phyloP scores from a whole-genome alignment of 2,888 invertebrate genomes.

The Homarus gammarus region DNA sequence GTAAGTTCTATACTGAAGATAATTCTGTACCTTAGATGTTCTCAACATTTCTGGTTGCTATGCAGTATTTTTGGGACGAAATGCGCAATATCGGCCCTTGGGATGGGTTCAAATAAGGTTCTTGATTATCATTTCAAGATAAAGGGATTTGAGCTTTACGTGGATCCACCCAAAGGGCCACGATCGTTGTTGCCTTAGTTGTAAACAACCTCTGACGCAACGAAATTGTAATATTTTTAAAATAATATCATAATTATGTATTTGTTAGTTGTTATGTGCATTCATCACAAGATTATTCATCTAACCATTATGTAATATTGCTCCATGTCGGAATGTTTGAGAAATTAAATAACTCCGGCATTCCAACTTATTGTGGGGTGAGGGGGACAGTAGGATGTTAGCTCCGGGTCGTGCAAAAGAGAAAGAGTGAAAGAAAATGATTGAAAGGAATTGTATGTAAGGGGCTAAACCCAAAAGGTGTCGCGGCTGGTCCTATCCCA shows the following conservation, averaged over 20 bases:
- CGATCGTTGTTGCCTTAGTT: conserved; percentile 30
- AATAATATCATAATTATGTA: conserved; percentile 33
- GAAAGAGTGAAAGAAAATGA: not conserved
- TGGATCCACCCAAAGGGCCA: not conserved
- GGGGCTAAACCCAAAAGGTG: not conserved
- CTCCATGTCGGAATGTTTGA: conserved; percentile 38
- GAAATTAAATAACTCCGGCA: conserved; percentile 8
- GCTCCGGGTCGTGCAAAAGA: conserved; percentile 27
- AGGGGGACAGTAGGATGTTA: not conserved
- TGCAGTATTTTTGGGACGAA: conserved; percentile 53
- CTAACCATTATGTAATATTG: conserved; percentile 50
- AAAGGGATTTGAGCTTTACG: not conserved
- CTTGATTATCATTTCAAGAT: conserved; percentile 7
- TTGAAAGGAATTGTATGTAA: not conserved
- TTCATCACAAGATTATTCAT: conserved; percentile 52
- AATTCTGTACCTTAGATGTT: conserved; percentile 25
- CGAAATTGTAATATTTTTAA: conserved; percentile 29
- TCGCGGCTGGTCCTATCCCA: not conserved
- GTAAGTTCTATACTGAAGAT: conserved; percentile 22
- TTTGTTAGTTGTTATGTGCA: conserved; percentile 54
- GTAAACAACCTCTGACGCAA: conserved; percentile 31
- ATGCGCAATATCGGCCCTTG: conserved; percentile 51
- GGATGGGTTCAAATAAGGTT: not conserved
- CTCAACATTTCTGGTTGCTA: conserved; percentile 48
- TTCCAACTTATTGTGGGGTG: conserved; percentile 32